Base-by-base conservation (phyloP, 2,888 invertebrate species). In the Zele albiditarsus region DNA sequence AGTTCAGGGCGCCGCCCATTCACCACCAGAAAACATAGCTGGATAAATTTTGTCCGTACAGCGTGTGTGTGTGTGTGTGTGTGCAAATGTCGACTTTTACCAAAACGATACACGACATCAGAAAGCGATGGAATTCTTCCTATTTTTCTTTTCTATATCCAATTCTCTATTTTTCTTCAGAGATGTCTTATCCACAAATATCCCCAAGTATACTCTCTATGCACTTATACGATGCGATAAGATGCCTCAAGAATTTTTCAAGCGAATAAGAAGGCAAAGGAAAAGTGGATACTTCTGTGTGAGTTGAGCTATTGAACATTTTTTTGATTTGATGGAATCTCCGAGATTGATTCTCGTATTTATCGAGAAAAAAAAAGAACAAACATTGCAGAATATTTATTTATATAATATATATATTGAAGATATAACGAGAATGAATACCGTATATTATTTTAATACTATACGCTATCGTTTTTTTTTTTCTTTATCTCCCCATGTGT, bases 11-110 rank as follows among this genome's bases (percentile, higher is more conserved):
- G 83, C 83, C 87, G 87, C 87, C 87, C 84, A 87, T 83, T 79
- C 77, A 81, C 65, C 38, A 71, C 46, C 65, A 67, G 71, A 66
- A 46, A 58, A 28, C 69, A 42, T 60, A 25, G 81, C 82, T 78
- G 85, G 78, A 80, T 81, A 86, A 86, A 86, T 87, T 86, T 86
- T 83, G 86, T 84, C 86, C 78, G 78, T 72, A 71, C 74, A 76
- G 74, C 77, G 74, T 46, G 71, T 74, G 70, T 70, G 68, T 71
- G 71, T 46, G 49, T 67, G 38, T 31, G 46, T 71, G 14, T 46
- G 66, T 73, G 57, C 60, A 53, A n/a, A 53, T 53, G 5, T 80
- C 72, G 38, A 27, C 31, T 31, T 70, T 42, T 58, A 57, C 33
- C 38, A 58, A 58, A 31, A 23, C 20, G 38, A 20, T 38, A 57